Conservation (phyloP, 2,888 invertebrate species). For the Stramonita haemastoma region DNA sequence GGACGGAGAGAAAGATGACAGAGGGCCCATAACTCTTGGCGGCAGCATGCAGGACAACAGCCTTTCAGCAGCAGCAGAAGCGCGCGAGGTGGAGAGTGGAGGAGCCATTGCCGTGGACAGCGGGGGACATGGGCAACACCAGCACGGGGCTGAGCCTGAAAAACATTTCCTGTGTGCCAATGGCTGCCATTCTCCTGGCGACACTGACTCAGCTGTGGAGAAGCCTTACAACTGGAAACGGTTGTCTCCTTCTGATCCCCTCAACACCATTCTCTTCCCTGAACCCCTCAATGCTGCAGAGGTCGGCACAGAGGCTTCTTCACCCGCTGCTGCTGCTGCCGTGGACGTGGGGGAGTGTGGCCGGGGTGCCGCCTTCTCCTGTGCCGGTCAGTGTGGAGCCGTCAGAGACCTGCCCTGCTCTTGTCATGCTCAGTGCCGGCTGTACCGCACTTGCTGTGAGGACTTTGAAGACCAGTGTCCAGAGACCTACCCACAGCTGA, state of each 20-base stretch:
- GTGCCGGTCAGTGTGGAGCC: not conserved
- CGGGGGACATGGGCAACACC: too few species aligned
- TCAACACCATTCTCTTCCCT: not conserved
- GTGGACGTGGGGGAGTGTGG: not conserved
- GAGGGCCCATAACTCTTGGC: too few species aligned
- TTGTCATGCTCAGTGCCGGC: slow-evolving; percentile 9
- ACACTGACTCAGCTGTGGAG: too few species aligned
- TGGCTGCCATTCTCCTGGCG: too few species aligned
- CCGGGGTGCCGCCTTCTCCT: not conserved
- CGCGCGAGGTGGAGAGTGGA: too few species aligned
- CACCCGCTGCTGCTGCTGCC: not conserved
- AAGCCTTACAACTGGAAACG: not conserved
- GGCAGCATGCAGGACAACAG: too few species aligned
- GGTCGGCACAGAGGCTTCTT: not conserved
- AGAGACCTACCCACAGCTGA: not conserved
- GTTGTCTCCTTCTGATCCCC: not conserved
- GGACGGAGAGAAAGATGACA: too few species aligned
- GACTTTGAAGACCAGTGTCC: slow-evolving; percentile 25
- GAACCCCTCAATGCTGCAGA: not conserved
- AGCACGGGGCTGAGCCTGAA: too few species aligned
- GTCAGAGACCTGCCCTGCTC: slow-evolving; percentile 17
- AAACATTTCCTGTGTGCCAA: too few species aligned
- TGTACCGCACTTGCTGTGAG: slow-evolving; percentile 31
- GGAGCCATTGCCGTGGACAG: too few species aligned
- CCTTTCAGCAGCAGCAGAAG: too few species aligned